Base-by-base conservation (phyloP, 2,113 vertebrate species). In the Brachionichthys hirsutus region DNA sequence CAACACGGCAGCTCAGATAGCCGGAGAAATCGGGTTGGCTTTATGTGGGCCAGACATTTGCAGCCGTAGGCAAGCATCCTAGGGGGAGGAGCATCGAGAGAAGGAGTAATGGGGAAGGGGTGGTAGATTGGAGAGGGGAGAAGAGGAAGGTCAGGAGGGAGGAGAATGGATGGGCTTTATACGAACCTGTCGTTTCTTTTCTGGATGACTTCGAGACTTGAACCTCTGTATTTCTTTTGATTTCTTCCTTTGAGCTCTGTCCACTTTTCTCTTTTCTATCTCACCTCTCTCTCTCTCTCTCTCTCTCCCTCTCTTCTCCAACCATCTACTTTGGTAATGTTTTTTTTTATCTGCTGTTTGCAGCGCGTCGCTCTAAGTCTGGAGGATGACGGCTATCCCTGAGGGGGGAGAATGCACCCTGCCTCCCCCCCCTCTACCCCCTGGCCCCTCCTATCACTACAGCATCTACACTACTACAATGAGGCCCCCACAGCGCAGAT, bases 291-390 rank as follows among this genome's bases (percentile, higher is more conserved):
- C 44, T 8, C n/a, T n/a, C n/a, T n/a, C n/a, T n/a, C n/a, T n/a
- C n/a, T n/a, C n/a, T n/a, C n/a, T n/a, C n/a, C n/a, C n/a, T n/a
- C n/a, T n/a, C n/a, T n/a, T 46, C 54, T 43, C 67, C 42, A 53
- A 38, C 54, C 55, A 61, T 82, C 63, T 81, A 1, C 42, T 86
- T 51, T 85, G 70, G 64, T 90, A 90, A 92, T 80, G 18, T 62
- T 82, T 43, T 89, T 88, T 24, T 87, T 85, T 89, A 87, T 92
- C 83, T 90, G 88, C 87, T 87, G 81, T 92, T 87, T 85, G 79
- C 94, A 99, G 97, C 94, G 96, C 61, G 95, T 98, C 86, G 95
- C 96, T 24, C 85, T 99, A 76, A 97, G 96, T 92, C 88, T 94
- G 85, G 97, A 98, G 89, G 97, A 99, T 36, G 96, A 99, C 11